Base-by-base conservation (phyloP, 2,888 invertebrate species). In the Caenorhabditis sp. region DNA sequence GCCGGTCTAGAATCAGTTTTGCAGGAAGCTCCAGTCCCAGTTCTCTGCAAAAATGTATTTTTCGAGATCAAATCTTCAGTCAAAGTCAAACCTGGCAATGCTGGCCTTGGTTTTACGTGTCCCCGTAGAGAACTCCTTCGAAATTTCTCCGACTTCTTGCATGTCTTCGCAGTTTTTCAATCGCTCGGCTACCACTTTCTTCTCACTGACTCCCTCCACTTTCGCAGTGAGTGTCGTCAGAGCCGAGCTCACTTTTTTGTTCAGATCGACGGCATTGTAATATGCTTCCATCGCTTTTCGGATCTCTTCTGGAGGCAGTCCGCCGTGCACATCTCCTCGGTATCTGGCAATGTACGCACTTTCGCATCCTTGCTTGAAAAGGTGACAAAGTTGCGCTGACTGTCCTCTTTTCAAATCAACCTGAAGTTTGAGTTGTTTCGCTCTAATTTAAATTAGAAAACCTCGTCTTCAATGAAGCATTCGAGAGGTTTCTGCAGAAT, bases 341-440 rank as follows among this genome's bases (percentile, higher is more conserved):
- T 82, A 80, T 45, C 80, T 45, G 2, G 80, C 78, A 9, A 82
- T 70, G 20, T 80, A 82, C 17, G 82, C 80, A n/a, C 71, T 73
- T 48, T 76, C 76, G 35, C 59, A 65, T 2, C 71, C 70, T 15
- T 76, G 24, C 24, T 65, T 48, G 37, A 76, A 59, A 3, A 76
- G 30, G 0, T 35, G 4, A 26, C 20, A 15, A 0, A 70, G 52
- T 6, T 35, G 20, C 11, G 11, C 1, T 2, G 50, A 53, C 24
- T 55, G 53, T 4, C 2, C 22, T 27, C 3, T 27, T 4, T 11
- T 53, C 20, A 70, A 15, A 11, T 70, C 48, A 5, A 39, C 15
- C 53, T 35, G 22, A 53, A 35, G 26, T 6, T 7, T 37, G 3
- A n/a, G n/a, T n/a, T n/a, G n/a, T n/a, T n/a, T n/a, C n/a, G n/a